A percentile compares a stretch with the other conserved stretches of the same genome.
phyloP scores from a whole-genome alignment of 2,113 vertebrate genomes.

The Seriola quinqueradiata region DNA sequence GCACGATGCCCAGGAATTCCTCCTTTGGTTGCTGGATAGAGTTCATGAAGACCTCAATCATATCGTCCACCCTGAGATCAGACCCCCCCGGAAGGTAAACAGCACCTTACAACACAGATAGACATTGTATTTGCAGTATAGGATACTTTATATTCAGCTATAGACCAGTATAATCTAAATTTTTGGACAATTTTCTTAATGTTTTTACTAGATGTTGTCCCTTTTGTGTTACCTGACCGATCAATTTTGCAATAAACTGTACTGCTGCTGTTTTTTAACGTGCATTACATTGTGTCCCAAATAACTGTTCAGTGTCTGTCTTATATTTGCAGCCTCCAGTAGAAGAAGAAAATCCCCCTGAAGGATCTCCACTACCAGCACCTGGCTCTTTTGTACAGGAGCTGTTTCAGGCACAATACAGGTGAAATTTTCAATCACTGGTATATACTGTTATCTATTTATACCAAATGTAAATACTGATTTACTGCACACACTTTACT shows the following conservation, averaged over 20 bases:
- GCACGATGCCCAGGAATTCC: conserved; percentile 98
- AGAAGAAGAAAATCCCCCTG: conserved; percentile 89
- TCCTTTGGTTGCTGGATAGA: conserved; percentile 97
- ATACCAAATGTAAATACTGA: not conserved
- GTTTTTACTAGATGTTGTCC: not conserved
- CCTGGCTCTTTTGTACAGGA: conserved; percentile 98
- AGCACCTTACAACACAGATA: not conserved
- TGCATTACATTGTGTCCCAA: not conserved
- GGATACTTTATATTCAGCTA: not conserved
- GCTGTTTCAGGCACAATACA: conserved; percentile 99
- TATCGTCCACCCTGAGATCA: conserved; percentile 84
- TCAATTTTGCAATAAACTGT: not conserved
- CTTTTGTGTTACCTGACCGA: not conserved
- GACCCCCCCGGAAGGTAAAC: conserved; percentile 89
- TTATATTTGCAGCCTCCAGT: conserved; percentile 86
- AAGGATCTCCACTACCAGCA: conserved; percentile 91
- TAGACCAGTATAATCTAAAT: not conserved
- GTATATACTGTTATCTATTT: not conserved
- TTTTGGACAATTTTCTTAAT: no score
- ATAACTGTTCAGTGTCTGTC: not conserved
- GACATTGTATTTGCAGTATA: not conserved
- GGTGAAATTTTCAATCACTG: conserved; percentile 79
- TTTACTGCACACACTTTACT: not conserved
- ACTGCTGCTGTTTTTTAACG: not conserved
- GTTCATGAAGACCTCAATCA: conserved; percentile 98